A percentile compares a stretch with the other conserved stretches of the same genome.
Evolutionary conservation across 35 echinoderm and acorn worm genomes (phyloP).

Genomic region (Anneissia japonica): DNA sequence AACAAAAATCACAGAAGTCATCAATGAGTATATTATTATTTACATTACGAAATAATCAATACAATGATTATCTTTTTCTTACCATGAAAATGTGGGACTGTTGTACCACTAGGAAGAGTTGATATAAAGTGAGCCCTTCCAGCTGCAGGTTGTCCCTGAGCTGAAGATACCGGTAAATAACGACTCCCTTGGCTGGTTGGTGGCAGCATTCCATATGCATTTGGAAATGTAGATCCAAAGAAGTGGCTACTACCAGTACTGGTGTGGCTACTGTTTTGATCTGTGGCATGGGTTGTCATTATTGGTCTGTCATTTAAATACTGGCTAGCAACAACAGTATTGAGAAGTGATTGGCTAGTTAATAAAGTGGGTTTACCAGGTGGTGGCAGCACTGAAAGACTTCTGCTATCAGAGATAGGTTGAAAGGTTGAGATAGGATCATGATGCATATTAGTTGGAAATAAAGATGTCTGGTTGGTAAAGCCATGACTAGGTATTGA

Average conservation of each 20-base stretch:
- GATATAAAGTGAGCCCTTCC: background rate
- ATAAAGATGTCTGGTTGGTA: background rate
- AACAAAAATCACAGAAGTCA: no score
- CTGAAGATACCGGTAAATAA: background rate
- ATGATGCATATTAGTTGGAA: background rate
- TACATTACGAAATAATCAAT: no score
- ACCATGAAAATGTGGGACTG: background rate
- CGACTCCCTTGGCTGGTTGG: background rate
- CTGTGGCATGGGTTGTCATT: background rate
- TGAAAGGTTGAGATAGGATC: constrained; percentile 32
- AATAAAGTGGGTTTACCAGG: constrained; percentile 44
- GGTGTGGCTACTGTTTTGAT: background rate
- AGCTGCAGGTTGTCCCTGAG: background rate
- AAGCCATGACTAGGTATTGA: background rate
- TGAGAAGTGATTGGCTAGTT: constrained; percentile 66
- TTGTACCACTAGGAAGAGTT: background rate
- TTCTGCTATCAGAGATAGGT: constrained; percentile 1
- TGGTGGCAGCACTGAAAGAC: background rate
- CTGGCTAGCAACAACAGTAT: constrained; percentile 9
- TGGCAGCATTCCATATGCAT: background rate
- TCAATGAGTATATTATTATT: no score
- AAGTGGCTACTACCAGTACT: background rate
- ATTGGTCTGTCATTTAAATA: constrained; percentile 41
- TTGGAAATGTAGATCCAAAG: background rate
- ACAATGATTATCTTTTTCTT: background rate